Evolutionary conservation across 2,797 vertebrate species (phyloP), one percentile per base, ranked within the genome.

Genomic region (Labeo calbasu): DNA sequence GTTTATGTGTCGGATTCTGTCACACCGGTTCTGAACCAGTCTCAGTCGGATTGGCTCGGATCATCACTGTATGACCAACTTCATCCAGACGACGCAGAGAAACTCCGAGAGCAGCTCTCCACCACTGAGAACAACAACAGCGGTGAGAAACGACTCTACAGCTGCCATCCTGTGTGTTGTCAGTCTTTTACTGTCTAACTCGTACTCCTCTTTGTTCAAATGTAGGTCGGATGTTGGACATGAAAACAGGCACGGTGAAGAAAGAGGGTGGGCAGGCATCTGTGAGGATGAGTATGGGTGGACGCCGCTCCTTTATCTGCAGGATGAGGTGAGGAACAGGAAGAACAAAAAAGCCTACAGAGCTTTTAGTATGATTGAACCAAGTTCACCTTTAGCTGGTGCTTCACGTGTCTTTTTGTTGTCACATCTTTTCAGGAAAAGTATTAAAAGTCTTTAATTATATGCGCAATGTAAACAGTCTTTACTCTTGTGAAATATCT

Each of bases 211-310:
- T 88, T 23, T 14, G n/a, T 79, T 28, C 28, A 50, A 25, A 43
- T 19, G 4, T 2, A 99, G 98, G 98, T 43, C 96, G 98, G 4
- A 97, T 99, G 93, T 93, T 99, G 28, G 98, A 99, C 85, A 87
- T 99, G 83, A 99, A 99, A 93, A 99, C 98, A 0, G 98, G 98
- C 14, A 99, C 98, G 0, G 98, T 99, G 81, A 99, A 99, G 92
- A 99, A 99, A 88, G 98, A 99, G 90, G 96, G 97, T 5, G 97
- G 98, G 86, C 98, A 99, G 89, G 94, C 97, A 0, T 96, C 98
- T 65, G 96, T 97, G 91, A 95, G 97, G 91, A 99, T 99, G 98
- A 97, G 95, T 61, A 98, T 98, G 96, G 98, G 98, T 14, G 98
- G 98, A 0, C 93, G 98, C 1, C 95, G 98, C 19, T 99, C 98